A percentile compares a stretch with the other conserved stretches of the same genome.
Evolutionary conservation across 2,888 invertebrate genomes (phyloP).

Genomic region (Zaprionus obscuricornis): DNA sequence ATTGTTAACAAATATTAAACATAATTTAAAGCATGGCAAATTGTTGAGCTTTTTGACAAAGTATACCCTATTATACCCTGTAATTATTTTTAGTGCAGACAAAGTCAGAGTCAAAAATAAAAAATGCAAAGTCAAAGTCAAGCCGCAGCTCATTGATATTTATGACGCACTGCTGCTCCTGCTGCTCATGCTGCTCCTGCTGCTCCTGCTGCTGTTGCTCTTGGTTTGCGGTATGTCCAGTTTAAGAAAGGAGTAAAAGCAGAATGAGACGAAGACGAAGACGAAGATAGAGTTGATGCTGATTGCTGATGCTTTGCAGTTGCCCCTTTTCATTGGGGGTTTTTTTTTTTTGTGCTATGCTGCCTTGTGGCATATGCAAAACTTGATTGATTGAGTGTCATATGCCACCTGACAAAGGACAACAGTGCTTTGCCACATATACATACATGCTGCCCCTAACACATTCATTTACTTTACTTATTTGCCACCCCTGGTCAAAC

Average conservation of each 20-base stretch:
- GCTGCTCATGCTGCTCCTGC: no score
- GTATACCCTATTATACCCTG: no score
- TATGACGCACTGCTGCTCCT: conserved; percentile 45
- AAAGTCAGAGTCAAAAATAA: conserved; percentile 6
- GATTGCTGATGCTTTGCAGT: conserved; percentile 39
- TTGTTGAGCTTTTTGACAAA: no score
- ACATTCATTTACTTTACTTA: no score
- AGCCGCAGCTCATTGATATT: conserved; percentile 71
- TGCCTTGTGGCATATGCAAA: conserved; percentile 1
- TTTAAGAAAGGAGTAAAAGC: not conserved
- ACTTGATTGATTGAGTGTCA: conserved; percentile 41
- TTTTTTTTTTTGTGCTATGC: not conserved
- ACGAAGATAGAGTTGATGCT: conserved; percentile 4
- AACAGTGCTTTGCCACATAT: no score
- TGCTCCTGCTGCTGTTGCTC: no score
- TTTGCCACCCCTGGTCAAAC: no score
- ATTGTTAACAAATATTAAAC: no score
- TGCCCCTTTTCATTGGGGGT: conserved; percentile 24
- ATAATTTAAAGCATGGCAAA: no score
- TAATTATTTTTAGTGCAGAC: no score
- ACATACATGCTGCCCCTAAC: no score
- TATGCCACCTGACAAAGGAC: conserved; percentile 32
- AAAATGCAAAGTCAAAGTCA: conserved; percentile 6
- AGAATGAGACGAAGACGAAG: not conserved
- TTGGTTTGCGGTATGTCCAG: conserved; percentile 4